A percentile compares a stretch with the other conserved stretches of the same genome.
phyloP scores from a whole-genome alignment of 1,140 invertebrate genomes.

The Drosophila ambigua region DNA sequence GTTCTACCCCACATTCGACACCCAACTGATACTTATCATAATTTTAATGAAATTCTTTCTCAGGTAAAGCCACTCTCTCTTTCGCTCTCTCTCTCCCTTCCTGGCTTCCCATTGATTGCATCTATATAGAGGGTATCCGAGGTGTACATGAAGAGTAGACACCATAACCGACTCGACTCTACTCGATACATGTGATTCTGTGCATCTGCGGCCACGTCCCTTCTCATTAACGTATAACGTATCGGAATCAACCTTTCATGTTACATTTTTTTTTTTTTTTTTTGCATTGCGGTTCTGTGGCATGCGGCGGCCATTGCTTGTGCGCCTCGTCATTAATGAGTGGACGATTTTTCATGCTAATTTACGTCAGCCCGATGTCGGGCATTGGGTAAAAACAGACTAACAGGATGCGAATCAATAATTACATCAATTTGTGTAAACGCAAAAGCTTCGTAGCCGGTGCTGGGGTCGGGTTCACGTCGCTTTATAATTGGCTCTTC shows the following conservation, averaged over 20 bases:
- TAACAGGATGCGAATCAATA: slow-evolving; percentile 61
- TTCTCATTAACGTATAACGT: slow-evolving; percentile 58
- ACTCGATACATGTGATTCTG: no score
- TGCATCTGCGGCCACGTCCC: background rate
- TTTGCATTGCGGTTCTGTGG: slow-evolving; percentile 61
- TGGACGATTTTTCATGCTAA: slow-evolving; percentile 62
- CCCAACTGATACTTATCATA: slow-evolving; percentile 2
- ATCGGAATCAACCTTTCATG: slow-evolving; percentile 62
- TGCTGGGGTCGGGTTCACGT: background rate
- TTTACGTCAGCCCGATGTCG: slow-evolving; percentile 28
- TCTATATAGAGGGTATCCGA: background rate
- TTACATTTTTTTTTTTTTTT: slow-evolving; percentile 39
- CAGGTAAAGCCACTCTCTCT: background rate
- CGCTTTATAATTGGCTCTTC: slow-evolving; percentile 55
- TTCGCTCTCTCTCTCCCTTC: no score
- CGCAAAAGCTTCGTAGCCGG: slow-evolving; percentile 16
- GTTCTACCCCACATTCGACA: background rate
- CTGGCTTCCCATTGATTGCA: no score
- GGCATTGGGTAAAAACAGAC: slow-evolving; percentile 7
- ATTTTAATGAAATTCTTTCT: slow-evolving; percentile 28
- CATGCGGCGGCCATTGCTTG: background rate
- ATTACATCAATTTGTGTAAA: slow-evolving; percentile 59
- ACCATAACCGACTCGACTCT: background rate
- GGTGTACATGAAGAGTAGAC: no score
- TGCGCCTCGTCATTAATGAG: slow-evolving; percentile 67